phyloP scores from a whole-genome alignment of 2,888 invertebrate genomes.

The Pseudococcus jackbeardsleyi region DNA sequence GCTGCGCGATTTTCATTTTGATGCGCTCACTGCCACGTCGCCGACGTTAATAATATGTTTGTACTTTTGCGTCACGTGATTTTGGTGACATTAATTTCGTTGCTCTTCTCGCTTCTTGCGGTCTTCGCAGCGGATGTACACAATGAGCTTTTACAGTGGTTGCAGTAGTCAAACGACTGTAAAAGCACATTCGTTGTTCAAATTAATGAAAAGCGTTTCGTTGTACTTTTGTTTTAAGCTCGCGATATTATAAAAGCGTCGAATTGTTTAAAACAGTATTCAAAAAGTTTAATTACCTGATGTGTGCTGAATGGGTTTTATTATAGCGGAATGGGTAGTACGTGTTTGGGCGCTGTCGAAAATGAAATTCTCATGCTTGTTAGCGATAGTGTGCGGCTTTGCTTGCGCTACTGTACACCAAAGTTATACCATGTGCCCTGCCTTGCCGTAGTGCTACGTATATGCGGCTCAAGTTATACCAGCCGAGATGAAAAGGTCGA shows the following conservation, averaged over 20 bases:
- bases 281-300: constrained; percentile 55
- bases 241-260: constrained; percentile 49
- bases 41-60: constrained; percentile 53
- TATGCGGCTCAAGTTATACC: not conserved
- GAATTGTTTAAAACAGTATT: constrained; percentile 54
- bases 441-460: not conserved
- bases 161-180: constrained; percentile 56
- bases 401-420: not conserved
- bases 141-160: constrained; percentile 54
- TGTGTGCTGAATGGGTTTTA: constrained; percentile 42
- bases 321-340: constrained; percentile 44
- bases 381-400: constrained; percentile 40
- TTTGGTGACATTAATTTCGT: constrained; percentile 53
- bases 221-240: constrained; percentile 52
- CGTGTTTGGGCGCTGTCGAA: constrained; percentile 47
- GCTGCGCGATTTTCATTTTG: not conserved
- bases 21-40: constrained; percentile 50
- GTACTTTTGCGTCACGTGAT: constrained; percentile 48
- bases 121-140: constrained; percentile 54
- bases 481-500: constrained; percentile 32
- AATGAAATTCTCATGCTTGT: constrained; percentile 44
- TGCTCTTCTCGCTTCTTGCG: constrained; percentile 45
- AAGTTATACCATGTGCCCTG: not conserved
- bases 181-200: constrained; percentile 54
- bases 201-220: constrained; percentile 57